Evolutionary conservation across 1,140 invertebrate genomes (phyloP).

Genomic region (Aphelinus certus): DNA sequence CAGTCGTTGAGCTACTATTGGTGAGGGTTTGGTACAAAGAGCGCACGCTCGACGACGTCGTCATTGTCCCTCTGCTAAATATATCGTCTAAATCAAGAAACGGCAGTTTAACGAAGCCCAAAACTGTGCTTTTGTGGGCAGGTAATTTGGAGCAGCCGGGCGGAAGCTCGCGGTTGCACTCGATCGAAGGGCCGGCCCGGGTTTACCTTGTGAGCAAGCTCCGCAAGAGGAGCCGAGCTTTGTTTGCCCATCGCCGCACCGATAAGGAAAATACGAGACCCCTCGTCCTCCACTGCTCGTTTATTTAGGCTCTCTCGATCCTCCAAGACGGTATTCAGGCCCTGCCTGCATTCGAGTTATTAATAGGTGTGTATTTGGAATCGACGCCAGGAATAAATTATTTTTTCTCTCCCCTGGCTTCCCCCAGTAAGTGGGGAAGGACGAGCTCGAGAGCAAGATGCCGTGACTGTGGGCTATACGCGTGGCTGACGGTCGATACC

Average conservation of each 20-base stretch:
- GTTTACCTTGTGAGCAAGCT: neutral
- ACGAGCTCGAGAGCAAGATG: neutral
- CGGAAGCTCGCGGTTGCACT: no score
- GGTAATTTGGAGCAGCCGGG: neutral
- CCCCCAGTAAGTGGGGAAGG: no score
- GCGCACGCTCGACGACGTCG: neutral
- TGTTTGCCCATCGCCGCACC: neutral
- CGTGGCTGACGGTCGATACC: neutral
- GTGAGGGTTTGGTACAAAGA: no score
- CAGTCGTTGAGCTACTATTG: no score
- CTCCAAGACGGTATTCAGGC: no score
- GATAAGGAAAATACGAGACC: neutral
- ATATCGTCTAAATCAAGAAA: conserved; percentile 10
- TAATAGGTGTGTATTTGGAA: conserved; percentile 5
- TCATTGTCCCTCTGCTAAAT: conserved; percentile 5
- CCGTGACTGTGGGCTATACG: neutral
- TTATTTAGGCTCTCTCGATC: conserved; percentile 1
- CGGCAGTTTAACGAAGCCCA: conserved; percentile 2
- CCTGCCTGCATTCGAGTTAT: neutral
- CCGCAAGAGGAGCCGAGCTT: neutral
- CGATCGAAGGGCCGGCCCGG: neutral
- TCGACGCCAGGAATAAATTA: neutral
- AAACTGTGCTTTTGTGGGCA: neutral
- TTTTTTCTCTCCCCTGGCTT: no score
- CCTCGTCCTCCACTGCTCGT: neutral